Percentiles rank a stretch among this genome's conserved stretches.
Conservation (phyloP, 2,797 vertebrate species). For the Alectoris magna region DNA sequence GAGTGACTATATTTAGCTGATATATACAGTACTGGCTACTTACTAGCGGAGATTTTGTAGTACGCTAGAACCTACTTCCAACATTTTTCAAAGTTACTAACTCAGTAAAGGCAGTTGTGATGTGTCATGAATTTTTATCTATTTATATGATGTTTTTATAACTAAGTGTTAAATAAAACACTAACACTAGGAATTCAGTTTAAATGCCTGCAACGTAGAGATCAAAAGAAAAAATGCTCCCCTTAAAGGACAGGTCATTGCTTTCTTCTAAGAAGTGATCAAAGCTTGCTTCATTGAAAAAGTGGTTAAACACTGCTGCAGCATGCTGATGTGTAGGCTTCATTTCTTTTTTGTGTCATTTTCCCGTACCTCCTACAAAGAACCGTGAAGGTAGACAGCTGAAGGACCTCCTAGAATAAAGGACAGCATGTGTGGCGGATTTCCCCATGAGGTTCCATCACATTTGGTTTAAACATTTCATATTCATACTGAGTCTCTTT, state of each 20-base stretch:
- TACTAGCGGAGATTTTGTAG: not conserved
- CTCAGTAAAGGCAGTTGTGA: not conserved
- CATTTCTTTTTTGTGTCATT: not conserved
- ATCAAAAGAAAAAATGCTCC: not conserved
- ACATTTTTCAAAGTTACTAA: not conserved
- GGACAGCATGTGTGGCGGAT: conserved; percentile 36
- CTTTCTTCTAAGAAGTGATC: conserved; percentile 14
- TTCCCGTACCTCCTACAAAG: conserved; percentile 38
- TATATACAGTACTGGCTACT: not conserved
- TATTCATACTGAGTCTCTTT: conserved; percentile 45
- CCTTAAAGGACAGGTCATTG: conserved; percentile 10
- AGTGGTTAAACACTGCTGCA: conserved; percentile 18
- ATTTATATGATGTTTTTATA: conserved; percentile 31
- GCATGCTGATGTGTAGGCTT: not conserved
- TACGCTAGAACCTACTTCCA: not conserved
- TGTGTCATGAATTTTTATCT: conserved; percentile 2
- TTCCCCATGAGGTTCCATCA: conserved; percentile 18
- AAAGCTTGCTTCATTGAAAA: conserved; percentile 51
- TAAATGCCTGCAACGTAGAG: not conserved
- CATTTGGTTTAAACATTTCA: conserved; percentile 38
- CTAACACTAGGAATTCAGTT: not conserved
- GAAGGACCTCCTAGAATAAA: conserved; percentile 54
- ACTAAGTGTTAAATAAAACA: not conserved
- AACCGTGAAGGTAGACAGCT: not conserved
- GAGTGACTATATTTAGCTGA: not conserved